phyloP scores from a whole-genome alignment of 2,888 invertebrate genomes.

The Aphrophora alni region DNA sequence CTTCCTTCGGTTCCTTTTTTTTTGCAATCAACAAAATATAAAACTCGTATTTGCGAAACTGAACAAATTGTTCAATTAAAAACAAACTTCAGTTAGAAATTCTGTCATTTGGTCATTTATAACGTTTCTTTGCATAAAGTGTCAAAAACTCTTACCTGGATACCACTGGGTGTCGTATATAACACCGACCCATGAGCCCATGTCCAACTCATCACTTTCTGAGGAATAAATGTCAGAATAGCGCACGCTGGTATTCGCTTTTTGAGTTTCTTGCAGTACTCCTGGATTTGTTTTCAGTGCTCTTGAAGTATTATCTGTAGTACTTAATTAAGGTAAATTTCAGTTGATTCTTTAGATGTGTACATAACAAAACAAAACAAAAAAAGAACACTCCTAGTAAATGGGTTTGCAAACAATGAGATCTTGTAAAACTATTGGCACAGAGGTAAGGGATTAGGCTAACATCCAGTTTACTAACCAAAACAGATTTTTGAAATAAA shows the following conservation, averaged over 20 bases:
- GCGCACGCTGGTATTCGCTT: slow-evolving; percentile 4
- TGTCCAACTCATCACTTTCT: not conserved
- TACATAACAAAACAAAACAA: not conserved
- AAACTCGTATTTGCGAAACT: too few species aligned
- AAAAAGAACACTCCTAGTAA: not conserved
- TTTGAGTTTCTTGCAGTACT: not conserved
- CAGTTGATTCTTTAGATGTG: slow-evolving; percentile 9
- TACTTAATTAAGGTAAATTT: slow-evolving; percentile 13
- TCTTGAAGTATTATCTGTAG: not conserved
- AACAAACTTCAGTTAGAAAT: too few species aligned
- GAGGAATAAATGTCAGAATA: slow-evolving; percentile 12
- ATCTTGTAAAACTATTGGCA: not conserved
- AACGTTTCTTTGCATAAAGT: too few species aligned
- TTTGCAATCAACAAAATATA: too few species aligned
- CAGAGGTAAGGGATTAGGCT: slow-evolving; percentile 9
- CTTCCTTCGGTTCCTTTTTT: too few species aligned
- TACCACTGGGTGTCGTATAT: slow-evolving; percentile 10
- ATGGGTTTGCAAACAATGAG: not conserved
- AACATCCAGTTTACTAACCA: not conserved
- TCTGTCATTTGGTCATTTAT: not conserved
- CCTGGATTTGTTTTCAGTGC: not conserved
- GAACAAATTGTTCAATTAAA: too few species aligned
- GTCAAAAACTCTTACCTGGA: not conserved
- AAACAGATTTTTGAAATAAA: not conserved
- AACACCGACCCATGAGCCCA: not conserved